phyloP scores from a whole-genome alignment of 2,888 invertebrate species.

The Idaea straminata region DNA sequence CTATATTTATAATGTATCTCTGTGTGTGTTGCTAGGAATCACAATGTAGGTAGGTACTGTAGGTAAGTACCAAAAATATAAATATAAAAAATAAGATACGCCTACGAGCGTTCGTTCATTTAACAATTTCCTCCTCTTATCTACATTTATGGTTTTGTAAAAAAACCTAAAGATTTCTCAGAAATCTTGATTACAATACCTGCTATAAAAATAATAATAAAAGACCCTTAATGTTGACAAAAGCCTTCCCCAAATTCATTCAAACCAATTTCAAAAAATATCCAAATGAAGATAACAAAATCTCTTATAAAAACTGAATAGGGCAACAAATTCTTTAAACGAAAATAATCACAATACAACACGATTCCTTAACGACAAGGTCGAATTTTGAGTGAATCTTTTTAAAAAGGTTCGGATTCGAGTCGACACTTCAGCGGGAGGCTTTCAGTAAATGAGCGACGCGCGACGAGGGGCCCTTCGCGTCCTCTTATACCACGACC shows the following conservation, averaged over 20 bases:
- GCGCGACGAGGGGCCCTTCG: constrained; percentile 59
- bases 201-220: background rate
- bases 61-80: too few species aligned
- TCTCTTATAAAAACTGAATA: background rate
- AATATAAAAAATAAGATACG: too few species aligned
- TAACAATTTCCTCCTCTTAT: too few species aligned
- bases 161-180: background rate
- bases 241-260: background rate
- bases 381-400: background rate
- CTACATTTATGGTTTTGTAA: too few species aligned
- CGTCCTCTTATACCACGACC: constrained; percentile 37
- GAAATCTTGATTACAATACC: background rate
- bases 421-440: constrained; percentile 55
- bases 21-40: too few species aligned
- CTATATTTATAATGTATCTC: too few species aligned
- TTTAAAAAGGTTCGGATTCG: constrained; percentile 53
- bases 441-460: constrained; percentile 73
- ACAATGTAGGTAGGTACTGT: too few species aligned
- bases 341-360: background rate
- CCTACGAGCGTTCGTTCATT: too few species aligned
- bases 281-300: constrained; percentile 1
- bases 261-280: background rate
- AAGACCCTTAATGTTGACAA: background rate
- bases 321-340: background rate
- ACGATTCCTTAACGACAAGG: background rate